Evolutionary conservation across 2,888 invertebrate species (phyloP).

Genomic region (Ametastegia equiseti): DNA sequence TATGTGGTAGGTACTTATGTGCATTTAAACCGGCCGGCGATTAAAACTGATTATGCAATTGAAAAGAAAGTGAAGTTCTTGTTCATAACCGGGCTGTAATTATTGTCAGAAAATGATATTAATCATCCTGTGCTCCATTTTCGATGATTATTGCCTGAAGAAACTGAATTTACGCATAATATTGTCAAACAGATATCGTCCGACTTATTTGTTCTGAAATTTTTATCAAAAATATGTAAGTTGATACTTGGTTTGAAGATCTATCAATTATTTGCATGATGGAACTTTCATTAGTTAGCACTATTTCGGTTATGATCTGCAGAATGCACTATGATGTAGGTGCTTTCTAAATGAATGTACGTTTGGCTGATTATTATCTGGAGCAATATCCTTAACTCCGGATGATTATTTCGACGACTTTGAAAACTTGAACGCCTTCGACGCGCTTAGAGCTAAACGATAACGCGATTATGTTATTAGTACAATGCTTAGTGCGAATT

Average conservation of each 20-base stretch:
- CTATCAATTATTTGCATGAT: background rate
- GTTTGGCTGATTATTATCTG: background rate
- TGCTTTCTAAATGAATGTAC: conserved; percentile 7
- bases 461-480: conserved; percentile 22
- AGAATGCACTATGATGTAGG: background rate
- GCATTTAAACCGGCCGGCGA: background rate
- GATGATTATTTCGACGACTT: background rate
- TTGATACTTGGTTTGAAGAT: background rate
- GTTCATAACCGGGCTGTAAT: background rate
- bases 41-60: background rate
- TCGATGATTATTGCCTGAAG: background rate
- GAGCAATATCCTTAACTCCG: background rate
- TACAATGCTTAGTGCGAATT: conserved; percentile 22
- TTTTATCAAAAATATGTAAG: background rate
- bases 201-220: background rate
- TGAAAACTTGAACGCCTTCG: background rate
- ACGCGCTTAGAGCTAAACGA: background rate
- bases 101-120: background rate
- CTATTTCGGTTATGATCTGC: background rate
- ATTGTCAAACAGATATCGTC: background rate
- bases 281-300: conserved; percentile 8
- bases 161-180: too few relatives aligned
- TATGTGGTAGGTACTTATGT: background rate
- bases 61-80: conserved; percentile 11
- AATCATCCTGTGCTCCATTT: background rate